phyloP scores from a whole-genome alignment of 2,797 vertebrate species.

The Tarsius wallacei region DNA sequence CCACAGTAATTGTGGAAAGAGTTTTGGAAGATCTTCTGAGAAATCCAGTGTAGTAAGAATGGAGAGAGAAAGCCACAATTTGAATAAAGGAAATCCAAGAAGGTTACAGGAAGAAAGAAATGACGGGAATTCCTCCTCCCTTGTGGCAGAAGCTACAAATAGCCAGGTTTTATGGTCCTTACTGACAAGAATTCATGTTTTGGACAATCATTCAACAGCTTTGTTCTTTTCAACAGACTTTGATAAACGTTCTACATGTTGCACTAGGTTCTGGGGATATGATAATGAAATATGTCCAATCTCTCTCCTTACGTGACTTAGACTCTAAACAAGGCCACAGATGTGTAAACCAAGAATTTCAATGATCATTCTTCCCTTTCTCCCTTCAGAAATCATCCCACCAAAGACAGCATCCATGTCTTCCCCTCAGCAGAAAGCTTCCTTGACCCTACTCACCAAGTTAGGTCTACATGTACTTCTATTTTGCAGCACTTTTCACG shows the following conservation, averaged over 20 bases:
- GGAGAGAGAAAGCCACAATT: conserved; percentile 75
- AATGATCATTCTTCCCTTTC: neutral
- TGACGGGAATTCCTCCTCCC: conserved; percentile 75
- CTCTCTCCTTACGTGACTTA: neutral
- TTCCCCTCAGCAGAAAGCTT: neutral
- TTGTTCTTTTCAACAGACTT: neutral
- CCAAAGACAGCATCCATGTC: neutral
- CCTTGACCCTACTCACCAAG: neutral
- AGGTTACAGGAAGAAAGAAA: conserved; percentile 85
- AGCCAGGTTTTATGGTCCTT: neutral
- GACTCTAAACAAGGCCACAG: neutral
- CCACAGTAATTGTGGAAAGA: conserved; percentile 69
- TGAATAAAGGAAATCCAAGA: conserved; percentile 80
- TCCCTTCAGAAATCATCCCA: neutral
- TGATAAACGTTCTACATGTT: neutral
- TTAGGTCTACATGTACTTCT: neutral
- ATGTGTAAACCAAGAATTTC: neutral
- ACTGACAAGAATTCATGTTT: neutral
- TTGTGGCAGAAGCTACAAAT: neutral
- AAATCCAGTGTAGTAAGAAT: conserved; percentile 72
- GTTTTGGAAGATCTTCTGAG: conserved; percentile 80
- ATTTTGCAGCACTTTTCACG: neutral
- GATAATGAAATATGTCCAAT: neutral
- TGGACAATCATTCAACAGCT: neutral
- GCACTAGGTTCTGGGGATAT: neutral